These are phyloP conservation scores for Drosophila silvestris DNA, from an alignment of 2,888 invertebrate genomes.

Conservation along the genomic window DNA sequence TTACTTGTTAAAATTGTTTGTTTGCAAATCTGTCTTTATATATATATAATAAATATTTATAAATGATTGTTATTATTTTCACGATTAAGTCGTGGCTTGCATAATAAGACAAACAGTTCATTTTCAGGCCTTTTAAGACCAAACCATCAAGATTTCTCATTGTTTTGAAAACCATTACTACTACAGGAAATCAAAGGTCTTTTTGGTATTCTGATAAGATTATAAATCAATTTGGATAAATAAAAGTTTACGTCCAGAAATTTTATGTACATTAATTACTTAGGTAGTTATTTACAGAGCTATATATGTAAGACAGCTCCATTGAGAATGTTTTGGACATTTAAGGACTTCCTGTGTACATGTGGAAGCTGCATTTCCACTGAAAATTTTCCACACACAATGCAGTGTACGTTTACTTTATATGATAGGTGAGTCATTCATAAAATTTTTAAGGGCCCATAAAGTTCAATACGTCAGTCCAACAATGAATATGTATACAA, in stretches of 20 bases:
- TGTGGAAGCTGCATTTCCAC: conserved; percentile 7
- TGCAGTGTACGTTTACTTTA: conserved; percentile 6
- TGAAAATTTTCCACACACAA: conserved; percentile 6
- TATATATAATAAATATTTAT: neutral
- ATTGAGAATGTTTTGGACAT: neutral
- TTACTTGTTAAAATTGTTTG: neutral
- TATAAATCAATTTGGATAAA: conserved; percentile 36
- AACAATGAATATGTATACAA: neutral
- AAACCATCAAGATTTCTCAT: conserved; percentile 19
- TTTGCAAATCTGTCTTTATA: neutral
- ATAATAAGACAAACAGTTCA: neutral
- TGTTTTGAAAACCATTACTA: neutral
- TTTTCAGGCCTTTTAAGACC: conserved; percentile 7
- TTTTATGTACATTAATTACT: conserved; percentile 1
- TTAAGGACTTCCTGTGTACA: neutral
- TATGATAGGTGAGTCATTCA: conserved; percentile 48
- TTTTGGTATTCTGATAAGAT: conserved; percentile 54
- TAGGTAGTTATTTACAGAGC: conserved; percentile 3
- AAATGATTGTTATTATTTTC: neutral
- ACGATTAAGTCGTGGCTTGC: neutral
- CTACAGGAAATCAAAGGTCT: conserved; percentile 28
- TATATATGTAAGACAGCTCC: conserved; percentile 21
- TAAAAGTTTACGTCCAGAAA: conserved; percentile 31
- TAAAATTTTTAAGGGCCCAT: conserved; percentile 16
- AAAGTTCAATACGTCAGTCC: conserved; percentile 27